Percentiles rank a stretch among this genome's conserved stretches.
Conservation (phyloP, 2,113 vertebrate genomes). For the Thymallus thymallus region DNA sequence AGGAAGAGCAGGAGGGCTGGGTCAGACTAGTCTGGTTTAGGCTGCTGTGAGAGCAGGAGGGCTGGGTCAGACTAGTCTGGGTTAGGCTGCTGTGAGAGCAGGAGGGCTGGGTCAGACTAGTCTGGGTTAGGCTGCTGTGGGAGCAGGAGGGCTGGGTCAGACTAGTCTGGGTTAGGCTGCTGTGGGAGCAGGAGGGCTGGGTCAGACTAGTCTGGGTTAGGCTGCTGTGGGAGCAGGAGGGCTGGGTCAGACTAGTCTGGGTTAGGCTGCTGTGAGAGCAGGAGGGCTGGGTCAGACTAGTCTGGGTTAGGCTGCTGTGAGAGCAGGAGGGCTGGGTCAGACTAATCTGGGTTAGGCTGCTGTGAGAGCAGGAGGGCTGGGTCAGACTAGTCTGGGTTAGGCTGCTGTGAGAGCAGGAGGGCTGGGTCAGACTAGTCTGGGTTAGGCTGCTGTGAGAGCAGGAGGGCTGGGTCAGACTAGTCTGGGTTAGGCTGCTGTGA, state of each 20-base stretch:
- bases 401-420: conserved; percentile 46
- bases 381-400: conserved; percentile 44
- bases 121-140: conserved; percentile 42
- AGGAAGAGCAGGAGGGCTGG: conserved; percentile 49
- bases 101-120: too few species aligned
- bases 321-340: conserved; percentile 54
- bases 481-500: too few species aligned
- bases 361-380: conserved; percentile 48
- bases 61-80: too few species aligned
- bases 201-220: too few species aligned
- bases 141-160: too few species aligned
- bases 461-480: conserved; percentile 52
- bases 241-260: too few species aligned
- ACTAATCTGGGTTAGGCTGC: conserved; percentile 30
- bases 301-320: too few species aligned
- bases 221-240: conserved; percentile 60
- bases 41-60: conserved; percentile 60
- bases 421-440: conserved; percentile 46
- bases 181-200: too few species aligned
- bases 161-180: conserved; percentile 27
- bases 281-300: conserved; percentile 52
- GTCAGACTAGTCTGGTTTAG: conserved; percentile 36
- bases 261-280: conserved; percentile 53
- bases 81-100: conserved; percentile 53
- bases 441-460: too few species aligned